Evolutionary conservation across 2,113 vertebrate species (phyloP).

Genomic region (Morone saxatilis): DNA sequence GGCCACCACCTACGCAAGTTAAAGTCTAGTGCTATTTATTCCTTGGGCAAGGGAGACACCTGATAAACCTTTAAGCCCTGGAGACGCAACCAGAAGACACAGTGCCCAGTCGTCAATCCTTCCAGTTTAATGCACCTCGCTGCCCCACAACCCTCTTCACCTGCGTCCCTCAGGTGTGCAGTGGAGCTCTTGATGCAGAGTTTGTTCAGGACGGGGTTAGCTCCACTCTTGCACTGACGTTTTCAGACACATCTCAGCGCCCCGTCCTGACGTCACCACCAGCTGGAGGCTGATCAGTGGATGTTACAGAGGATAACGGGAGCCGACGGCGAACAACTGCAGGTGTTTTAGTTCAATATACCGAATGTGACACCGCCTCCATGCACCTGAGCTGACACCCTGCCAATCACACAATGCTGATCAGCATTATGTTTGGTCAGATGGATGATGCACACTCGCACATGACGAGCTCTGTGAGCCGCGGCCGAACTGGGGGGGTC

Average conservation of each 20-base stretch:
- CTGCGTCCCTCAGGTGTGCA: not conserved
- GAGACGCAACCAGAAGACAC: conserved; percentile 46
- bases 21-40: conserved; percentile 66
- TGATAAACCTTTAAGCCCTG: conserved; percentile 71
- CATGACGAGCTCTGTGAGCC: conserved; percentile 40
- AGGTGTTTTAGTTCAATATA: not conserved
- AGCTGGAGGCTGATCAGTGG: conserved; percentile 3
- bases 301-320: conserved; percentile 15
- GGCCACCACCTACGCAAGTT: conserved; percentile 72
- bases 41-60: conserved; percentile 2
- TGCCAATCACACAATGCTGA: conserved; percentile 28
- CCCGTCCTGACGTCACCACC: conserved; percentile 35
- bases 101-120: conserved; percentile 31
- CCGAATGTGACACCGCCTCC: not conserved
- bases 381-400: not conserved
- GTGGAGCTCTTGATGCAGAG: conserved; percentile 18
- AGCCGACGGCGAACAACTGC: not conserved
- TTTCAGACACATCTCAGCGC: conserved; percentile 5
- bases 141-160: conserved; percentile 34
- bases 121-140: conserved; percentile 44
- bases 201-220: conserved; percentile 38
- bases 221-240: not conserved
- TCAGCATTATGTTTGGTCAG: conserved; percentile 45
- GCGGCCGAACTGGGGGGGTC: not conserved
- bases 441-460: conserved; percentile 57